These are phyloP conservation scores for Epinephelus cyanopodus DNA, from an alignment of 2,113 vertebrate genomes.

Conservation along the genomic window DNA sequence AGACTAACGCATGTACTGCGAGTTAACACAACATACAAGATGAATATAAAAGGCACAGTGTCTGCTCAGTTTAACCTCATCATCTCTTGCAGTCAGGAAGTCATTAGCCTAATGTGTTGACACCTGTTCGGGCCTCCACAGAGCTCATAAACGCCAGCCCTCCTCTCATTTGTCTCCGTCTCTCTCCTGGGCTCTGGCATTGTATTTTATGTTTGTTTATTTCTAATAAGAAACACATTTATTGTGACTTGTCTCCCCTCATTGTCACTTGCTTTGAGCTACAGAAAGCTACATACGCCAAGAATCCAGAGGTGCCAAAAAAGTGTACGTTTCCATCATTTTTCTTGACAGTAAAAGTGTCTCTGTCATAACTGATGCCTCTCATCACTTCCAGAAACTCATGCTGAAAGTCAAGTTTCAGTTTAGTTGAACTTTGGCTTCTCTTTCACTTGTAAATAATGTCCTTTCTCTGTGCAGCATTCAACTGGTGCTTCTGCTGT, in stretches of 20 bases:
- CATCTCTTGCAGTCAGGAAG: background rate
- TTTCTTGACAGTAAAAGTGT: background rate
- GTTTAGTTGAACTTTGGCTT: background rate
- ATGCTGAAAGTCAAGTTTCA: background rate
- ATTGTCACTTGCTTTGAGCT: background rate
- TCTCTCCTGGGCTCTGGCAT: background rate
- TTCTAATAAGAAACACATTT: background rate
- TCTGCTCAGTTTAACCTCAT: background rate
- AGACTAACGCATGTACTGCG: background rate
- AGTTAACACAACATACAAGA: background rate
- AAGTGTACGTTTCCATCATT: too few species aligned
- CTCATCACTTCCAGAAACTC: background rate
- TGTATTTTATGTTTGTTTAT: background rate
- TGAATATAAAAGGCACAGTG: background rate
- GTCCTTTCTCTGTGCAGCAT: background rate
- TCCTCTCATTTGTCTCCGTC: background rate
- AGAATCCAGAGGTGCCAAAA: background rate
- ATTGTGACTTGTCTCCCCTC: background rate
- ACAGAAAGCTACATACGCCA: background rate
- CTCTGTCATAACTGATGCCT: background rate
- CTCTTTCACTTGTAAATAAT: background rate
- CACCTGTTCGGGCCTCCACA: background rate
- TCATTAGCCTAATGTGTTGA: background rate
- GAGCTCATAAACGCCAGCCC: background rate
- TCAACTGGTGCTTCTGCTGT: background rate